Conservation (phyloP, 2,888 invertebrate species). For the Ennomos erosarius region DNA sequence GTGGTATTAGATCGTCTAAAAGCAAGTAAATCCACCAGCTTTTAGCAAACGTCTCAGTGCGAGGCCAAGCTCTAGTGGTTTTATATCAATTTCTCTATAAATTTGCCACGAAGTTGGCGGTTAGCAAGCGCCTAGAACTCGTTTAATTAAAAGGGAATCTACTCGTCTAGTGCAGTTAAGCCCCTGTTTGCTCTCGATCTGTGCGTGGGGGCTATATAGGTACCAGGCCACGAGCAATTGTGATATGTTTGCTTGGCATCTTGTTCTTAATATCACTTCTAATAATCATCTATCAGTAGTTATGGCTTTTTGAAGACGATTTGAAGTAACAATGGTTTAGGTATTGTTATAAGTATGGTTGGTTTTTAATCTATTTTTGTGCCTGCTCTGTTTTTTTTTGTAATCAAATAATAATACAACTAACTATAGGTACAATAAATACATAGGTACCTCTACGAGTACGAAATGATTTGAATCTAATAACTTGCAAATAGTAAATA, state of each 20-base stretch:
- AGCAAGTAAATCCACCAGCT: neutral
- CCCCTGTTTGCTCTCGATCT: constrained; percentile 69
- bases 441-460: too few species aligned
- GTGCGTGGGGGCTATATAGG: constrained; percentile 54
- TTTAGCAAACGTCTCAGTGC: constrained; percentile 9
- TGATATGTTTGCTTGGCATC: constrained; percentile 4
- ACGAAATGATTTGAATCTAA: too few species aligned
- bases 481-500: too few species aligned
- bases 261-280: neutral
- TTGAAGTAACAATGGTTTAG: too few species aligned
- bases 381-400: too few species aligned
- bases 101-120: constrained; percentile 49
- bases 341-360: too few species aligned
- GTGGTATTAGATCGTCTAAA: neutral
- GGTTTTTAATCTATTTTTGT: too few species aligned
- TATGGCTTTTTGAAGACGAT: too few species aligned
- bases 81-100: constrained; percentile 47
- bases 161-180: constrained; percentile 69
- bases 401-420: too few species aligned
- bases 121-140: constrained; percentile 58
- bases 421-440: too few species aligned
- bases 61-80: constrained; percentile 7
- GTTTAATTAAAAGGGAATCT: constrained; percentile 79
- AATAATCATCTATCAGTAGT: neutral
- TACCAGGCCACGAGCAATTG: constrained; percentile 40